These are phyloP conservation scores for Parambassis ranga DNA, from an alignment of 2,797 vertebrate species.

Conservation along the genomic window DNA sequence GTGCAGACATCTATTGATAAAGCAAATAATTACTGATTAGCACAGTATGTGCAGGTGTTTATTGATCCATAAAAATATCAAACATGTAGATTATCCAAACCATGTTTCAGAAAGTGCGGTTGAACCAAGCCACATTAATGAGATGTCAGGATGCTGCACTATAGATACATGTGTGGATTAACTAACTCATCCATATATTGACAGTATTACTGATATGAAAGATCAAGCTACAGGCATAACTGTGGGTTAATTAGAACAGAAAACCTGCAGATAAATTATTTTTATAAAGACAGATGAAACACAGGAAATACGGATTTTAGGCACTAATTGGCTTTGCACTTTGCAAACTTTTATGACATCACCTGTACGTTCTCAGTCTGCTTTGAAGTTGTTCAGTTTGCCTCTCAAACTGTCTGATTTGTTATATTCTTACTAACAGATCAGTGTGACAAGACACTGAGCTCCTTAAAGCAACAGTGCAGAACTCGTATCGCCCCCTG, in stretches of 20 bases:
- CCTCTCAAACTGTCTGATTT: no score
- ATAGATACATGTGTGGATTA: background rate
- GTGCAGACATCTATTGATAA: conserved; percentile 2
- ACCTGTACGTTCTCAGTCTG: no score
- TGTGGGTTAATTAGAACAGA: background rate
- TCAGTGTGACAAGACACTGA: no score
- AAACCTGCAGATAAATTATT: background rate
- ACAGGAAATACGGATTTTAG: background rate
- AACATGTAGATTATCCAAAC: background rate
- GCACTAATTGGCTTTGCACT: no score
- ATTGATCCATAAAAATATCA: conserved; percentile 23
- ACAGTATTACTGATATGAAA: no score
- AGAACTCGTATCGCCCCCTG: no score
- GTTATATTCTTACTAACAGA: no score
- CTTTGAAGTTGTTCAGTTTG: no score
- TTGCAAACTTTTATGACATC: no score
- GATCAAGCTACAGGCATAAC: background rate
- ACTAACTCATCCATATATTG: no score
- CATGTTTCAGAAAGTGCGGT: background rate
- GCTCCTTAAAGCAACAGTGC: no score
- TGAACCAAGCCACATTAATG: background rate
- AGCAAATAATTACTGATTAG: conserved; percentile 24
- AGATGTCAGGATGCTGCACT: background rate
- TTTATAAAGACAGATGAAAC: background rate
- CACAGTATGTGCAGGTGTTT: background rate